These are phyloP conservation scores for Nothoprocta perdicaria DNA, from an alignment of 2,113 vertebrate genomes.

Conservation along the genomic window DNA sequence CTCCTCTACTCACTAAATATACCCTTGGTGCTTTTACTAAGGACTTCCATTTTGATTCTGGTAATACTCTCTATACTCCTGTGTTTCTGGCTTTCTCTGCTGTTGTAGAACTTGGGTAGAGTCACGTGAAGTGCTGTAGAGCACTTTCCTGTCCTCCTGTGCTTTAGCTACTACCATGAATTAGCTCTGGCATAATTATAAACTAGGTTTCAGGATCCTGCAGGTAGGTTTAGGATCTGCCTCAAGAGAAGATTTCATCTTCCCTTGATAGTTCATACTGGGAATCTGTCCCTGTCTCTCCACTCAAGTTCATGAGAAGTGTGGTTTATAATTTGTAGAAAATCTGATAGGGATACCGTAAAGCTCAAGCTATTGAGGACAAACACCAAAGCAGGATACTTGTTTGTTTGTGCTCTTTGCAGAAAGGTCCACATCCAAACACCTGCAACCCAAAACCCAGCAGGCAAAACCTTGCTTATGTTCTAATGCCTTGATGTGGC, in stretches of 20 bases:
- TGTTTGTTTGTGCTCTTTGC: not conserved
- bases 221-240: not conserved
- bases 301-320: not conserved
- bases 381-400: not conserved
- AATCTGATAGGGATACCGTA: not conserved
- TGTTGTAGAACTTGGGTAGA: not conserved
- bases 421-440: not conserved
- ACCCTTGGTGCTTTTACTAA: not conserved
- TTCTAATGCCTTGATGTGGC: not conserved
- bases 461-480: not conserved
- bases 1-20: not conserved
- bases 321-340: slow-evolving; percentile 1
- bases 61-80: not conserved
- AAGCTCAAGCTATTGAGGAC: not conserved
- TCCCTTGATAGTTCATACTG: not conserved
- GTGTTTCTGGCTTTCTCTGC: slow-evolving; percentile 22
- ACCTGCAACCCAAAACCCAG: not conserved
- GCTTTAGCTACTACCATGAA: not conserved
- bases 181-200: not conserved
- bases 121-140: not conserved
- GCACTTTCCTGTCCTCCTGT: not conserved
- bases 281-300: not conserved
- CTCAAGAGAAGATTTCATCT: not conserved
- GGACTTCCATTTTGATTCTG: not conserved
- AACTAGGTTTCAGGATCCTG: not conserved